These are phyloP conservation scores for Apostichopus parvimensis DNA, from an alignment of 35 echinoderm and acorn worm species.

Conservation along the genomic window DNA sequence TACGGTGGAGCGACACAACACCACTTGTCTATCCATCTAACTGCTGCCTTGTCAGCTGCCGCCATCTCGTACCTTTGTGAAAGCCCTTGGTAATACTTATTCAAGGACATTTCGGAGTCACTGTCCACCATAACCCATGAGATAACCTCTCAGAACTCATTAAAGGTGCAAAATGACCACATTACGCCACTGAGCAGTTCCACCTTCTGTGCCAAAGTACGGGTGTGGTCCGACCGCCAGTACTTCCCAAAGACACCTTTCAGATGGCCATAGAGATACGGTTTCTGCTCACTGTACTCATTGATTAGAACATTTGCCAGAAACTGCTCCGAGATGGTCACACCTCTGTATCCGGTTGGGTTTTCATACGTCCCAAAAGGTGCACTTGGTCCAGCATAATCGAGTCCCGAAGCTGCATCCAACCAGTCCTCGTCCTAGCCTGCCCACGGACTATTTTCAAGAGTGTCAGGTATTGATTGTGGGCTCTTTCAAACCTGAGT, in stretches of 20 bases:
- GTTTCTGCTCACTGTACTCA: neutral
- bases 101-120: slow-evolving; percentile 8
- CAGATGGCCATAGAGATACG: slow-evolving; percentile 1
- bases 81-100: neutral
- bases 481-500: neutral
- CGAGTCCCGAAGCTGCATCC: neutral
- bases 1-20: slow-evolving; percentile 27
- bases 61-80: neutral
- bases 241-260: neutral
- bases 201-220: slow-evolving; percentile 17
- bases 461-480: neutral
- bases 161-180: slow-evolving; percentile 15
- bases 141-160: slow-evolving; percentile 19
- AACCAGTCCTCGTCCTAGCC: neutral
- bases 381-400: neutral
- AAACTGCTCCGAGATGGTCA: neutral
- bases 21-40: slow-evolving; percentile 21
- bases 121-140: slow-evolving; percentile 35
- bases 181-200: slow-evolving; percentile 9
- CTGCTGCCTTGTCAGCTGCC: neutral
- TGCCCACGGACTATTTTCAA: slow-evolving; percentile 11
- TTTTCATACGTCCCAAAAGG: neutral
- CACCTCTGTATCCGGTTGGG: neutral
- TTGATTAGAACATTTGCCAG: neutral
- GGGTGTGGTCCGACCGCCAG: slow-evolving; percentile 4